Evolutionary conservation across 2,113 vertebrate genomes (phyloP), one percentile per base, ranked within the genome.

Genomic region (Oostethus manadensis): DNA sequence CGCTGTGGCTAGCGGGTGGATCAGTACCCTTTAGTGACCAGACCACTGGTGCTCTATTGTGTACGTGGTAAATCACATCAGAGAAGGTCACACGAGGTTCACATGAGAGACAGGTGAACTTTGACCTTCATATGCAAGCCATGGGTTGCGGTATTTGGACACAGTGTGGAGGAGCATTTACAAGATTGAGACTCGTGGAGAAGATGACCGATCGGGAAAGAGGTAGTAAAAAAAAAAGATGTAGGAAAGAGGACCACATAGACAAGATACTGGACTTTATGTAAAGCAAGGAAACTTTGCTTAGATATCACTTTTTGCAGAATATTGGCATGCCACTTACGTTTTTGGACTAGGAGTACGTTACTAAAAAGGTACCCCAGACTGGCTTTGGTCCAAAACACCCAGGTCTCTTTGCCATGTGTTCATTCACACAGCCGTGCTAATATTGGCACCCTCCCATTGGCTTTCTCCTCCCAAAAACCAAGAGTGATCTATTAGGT

Each of bases 41-140:
- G 60, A 44, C 67, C 64, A 81, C 81, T 80, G 83, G 81, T 73
- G 53, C 49, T 64, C 76, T 60, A 82, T 84, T 86, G 78, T 88
- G 66, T 16, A 38, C 71, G 51, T 14, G 79, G 78, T 74, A 77
- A 68, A 66, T 79, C 79, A 60, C 77, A 78, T 73, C 74, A 70
- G 64, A 47, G 73, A 58, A 74, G 78, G 79, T 74, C 77, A 50
- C 0, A 5, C 21, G 20, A 62, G 51, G 74, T 79, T 76, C 74
- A 74, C 62, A 76, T 74, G 63, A 43, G 58, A 67, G 69, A 77
- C 79, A 81, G 79, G 72, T 51, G 80, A 85, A 70, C 80, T 83
- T 60, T 85, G 71, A 81, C 78, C 82, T 62, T 21, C 9, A 6
- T 20, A 59, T 62, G 40, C 50, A 21, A 67, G 72, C 63, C 22